Base-by-base conservation (phyloP, 2,113 vertebrate species). In the Planiliza haematocheilus region DNA sequence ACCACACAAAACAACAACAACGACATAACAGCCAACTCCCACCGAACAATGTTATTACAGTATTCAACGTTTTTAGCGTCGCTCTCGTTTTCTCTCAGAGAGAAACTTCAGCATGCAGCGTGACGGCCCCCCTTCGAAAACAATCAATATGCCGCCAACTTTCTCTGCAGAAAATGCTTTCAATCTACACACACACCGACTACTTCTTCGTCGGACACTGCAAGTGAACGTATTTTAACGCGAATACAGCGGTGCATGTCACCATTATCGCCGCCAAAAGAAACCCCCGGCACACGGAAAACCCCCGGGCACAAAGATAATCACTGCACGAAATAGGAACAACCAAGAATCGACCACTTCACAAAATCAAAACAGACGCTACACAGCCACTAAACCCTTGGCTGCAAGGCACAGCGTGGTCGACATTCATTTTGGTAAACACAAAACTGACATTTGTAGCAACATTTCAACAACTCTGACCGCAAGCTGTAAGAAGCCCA, bases 71-170 rank as follows among this genome's bases (percentile, higher is more conserved):
- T 48, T 62, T 59, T 2, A 4, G n/a, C 2, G 14, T 36, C 10
- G 1, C 8, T 50, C 7, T 4, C 1, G 5, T 50, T 68, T 75
- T 53, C 16, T 39, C 16, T 52, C 7, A 8, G 9, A 53, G 9
- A 53, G 16, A 79, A 85, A 88, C 81, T 86, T 87, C 43, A 17
- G 52, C 46, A 52, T 70, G 61, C 64, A 74, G 57, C 63, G 74
- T 45, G 77, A 75, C 51, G 36, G 55, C 38, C 80, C 50, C 4
- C 58, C 4, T 11, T 48, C 58, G 42, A 77, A 75, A 77, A 79
- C 82, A 81, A 86, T 91, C 86, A 63, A 92, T 91, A 88, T 83
- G 76, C 86, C 88, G 77, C 87, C 82, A 93, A 93, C 91, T 93
- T 93, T 93, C 83, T 83, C 61, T 59, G 77, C 77, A 73, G 68